Conservation (phyloP, 2,888 invertebrate genomes). For the Tipula vernalis region DNA sequence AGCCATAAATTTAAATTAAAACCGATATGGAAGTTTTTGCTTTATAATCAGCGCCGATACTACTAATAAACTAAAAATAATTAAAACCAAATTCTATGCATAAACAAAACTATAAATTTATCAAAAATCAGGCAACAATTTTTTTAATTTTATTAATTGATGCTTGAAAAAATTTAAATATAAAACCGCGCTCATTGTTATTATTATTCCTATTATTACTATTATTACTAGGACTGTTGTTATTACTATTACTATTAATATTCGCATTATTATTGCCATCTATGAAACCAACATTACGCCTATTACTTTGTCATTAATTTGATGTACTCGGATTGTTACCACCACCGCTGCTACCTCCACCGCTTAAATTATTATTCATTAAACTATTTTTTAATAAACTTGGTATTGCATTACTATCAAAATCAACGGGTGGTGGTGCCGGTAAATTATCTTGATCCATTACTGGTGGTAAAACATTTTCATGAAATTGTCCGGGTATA, state of each 20-base stretch:
- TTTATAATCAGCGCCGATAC: neutral
- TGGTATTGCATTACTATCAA: conserved; percentile 18
- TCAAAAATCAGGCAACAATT: conserved; percentile 8
- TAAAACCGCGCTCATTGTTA: neutral
- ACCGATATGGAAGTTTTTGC: neutral
- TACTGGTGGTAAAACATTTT: conserved; percentile 63
- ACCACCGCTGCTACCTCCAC: neutral
- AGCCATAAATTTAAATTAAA: neutral
- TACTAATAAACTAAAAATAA: neutral
- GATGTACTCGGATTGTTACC: neutral
- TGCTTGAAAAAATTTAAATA: conserved; percentile 7
- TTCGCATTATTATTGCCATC: neutral
- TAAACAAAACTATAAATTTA: neutral
- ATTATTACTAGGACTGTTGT: neutral
- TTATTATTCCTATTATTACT: neutral
- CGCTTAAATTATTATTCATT: conserved; percentile 16
- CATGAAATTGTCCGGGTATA: conserved; percentile 54
- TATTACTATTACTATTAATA: neutral
- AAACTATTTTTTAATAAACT: conserved; percentile 16
- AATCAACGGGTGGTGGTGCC: conserved; percentile 23
- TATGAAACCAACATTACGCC: neutral
- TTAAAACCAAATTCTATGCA: neutral
- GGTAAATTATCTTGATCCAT: conserved; percentile 45
- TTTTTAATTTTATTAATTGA: conserved; percentile 8
- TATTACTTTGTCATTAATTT: neutral